A percentile compares a stretch with the other conserved stretches of the same genome.
Conservation (phyloP, 2,113 vertebrate species). For the Osmerus eperlanus region DNA sequence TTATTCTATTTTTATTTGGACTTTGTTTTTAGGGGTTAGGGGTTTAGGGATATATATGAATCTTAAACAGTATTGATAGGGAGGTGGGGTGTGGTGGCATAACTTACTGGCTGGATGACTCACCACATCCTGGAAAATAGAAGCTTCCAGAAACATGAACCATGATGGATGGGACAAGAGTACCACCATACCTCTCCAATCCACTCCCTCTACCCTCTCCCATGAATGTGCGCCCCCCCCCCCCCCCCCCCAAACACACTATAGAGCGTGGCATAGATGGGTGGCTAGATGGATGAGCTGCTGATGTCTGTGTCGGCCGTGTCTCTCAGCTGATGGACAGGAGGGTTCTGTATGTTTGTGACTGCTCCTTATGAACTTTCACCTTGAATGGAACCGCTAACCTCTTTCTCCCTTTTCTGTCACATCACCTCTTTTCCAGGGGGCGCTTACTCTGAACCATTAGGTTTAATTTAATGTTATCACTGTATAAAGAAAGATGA, state of each 20-base stretch:
- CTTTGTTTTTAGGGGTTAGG: conserved; percentile 16
- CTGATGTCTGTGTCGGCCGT: background rate
- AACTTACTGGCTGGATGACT: background rate
- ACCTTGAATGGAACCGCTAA: background rate
- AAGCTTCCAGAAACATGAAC: conserved; percentile 31
- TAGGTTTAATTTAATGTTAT: conserved; percentile 63
- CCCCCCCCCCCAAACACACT: conserved; percentile 3
- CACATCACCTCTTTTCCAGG: conserved; percentile 42
- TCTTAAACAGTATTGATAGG: conserved; percentile 47
- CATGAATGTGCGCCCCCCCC: conserved; percentile 51
- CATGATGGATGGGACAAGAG: background rate
- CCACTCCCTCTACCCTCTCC: conserved; percentile 24
- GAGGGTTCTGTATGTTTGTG: background rate
- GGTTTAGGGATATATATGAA: conserved; percentile 33
- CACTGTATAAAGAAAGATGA: conserved; percentile 70
- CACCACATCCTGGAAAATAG: conserved; percentile 21
- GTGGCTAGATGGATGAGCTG: conserved; percentile 14
- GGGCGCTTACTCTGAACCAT: conserved; percentile 38
- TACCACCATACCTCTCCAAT: conserved; percentile 23
- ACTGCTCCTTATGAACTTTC: background rate
- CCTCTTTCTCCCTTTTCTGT: background rate
- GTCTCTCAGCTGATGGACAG: background rate
- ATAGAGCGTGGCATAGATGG: conserved; percentile 2
- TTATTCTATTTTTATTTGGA: conserved; percentile 25
- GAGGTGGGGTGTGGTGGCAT: background rate